phyloP scores from a whole-genome alignment of 2,888 invertebrate species.

The Clitarchus hookeri region DNA sequence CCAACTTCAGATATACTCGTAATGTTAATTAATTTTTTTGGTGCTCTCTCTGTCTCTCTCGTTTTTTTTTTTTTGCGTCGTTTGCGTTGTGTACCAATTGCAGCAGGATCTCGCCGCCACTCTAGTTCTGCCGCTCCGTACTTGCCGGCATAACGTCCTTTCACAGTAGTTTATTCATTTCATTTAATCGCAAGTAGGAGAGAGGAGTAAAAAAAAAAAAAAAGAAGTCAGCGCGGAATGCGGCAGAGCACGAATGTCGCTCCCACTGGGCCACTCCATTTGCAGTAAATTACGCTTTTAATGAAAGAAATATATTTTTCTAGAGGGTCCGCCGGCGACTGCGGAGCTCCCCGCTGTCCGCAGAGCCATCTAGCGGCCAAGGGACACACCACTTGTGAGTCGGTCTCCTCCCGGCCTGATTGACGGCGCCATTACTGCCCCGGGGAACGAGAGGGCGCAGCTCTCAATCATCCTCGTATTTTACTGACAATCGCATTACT shows the following conservation, averaged over 20 bases:
- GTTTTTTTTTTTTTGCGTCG: no score
- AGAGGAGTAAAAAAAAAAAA: background rate
- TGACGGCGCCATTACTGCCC: background rate
- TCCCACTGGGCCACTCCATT: background rate
- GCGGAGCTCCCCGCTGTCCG: background rate
- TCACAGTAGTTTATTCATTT: conserved; percentile 14
- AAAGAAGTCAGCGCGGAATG: background rate
- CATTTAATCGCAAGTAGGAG: background rate
- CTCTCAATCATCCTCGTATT: background rate
- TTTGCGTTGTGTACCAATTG: background rate
- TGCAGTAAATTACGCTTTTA: conserved; percentile 14
- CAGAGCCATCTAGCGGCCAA: background rate
- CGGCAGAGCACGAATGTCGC: background rate
- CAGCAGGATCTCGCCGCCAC: background rate
- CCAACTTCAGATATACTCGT: no score
- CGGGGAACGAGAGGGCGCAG: background rate
- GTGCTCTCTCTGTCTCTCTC: no score
- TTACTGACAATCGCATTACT: background rate
- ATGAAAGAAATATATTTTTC: conserved; percentile 9
- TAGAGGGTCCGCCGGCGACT: background rate
- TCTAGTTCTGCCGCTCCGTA: background rate
- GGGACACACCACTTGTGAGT: background rate
- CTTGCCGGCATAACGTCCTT: background rate
- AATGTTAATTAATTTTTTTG: no score
- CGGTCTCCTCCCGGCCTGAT: background rate